Evolutionary conservation across 2,797 vertebrate genomes (phyloP).

Genomic region (Propithecus perrieri): DNA sequence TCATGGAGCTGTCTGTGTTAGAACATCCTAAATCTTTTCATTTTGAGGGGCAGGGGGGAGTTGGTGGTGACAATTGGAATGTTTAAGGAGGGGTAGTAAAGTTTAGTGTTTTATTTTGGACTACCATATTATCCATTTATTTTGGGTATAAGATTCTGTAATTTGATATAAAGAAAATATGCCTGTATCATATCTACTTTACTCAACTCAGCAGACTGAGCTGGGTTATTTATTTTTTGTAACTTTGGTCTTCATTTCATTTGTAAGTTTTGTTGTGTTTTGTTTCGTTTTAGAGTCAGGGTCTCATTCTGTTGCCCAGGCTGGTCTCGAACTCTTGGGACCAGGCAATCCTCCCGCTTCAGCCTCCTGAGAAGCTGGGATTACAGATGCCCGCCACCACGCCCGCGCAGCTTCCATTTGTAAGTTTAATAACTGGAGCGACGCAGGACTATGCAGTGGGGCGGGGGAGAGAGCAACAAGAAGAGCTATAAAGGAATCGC

Average conservation of each 20-base stretch:
- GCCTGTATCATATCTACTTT: background rate
- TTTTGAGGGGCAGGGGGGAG: background rate
- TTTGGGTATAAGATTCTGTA: background rate
- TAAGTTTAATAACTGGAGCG: background rate
- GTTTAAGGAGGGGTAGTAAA: background rate
- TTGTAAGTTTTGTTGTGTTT: background rate
- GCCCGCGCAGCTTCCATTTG: background rate
- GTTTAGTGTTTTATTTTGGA: constrained; percentile 1
- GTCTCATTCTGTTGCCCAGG: background rate
- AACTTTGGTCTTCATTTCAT: background rate
- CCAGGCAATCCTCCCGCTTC: background rate
- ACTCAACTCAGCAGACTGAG: background rate
- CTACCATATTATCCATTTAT: background rate
- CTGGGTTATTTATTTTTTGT: background rate
- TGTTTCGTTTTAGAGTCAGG: background rate
- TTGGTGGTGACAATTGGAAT: background rate
- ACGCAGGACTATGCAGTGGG: background rate
- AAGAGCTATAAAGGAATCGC: background rate
- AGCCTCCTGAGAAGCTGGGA: background rate
- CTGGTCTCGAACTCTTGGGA: background rate
- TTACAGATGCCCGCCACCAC: background rate
- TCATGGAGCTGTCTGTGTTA: background rate
- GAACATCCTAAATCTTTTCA: background rate
- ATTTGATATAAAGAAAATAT: background rate
- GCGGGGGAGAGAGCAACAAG: too few relatives aligned